Evolutionary conservation across 1,140 invertebrate species (phyloP), one percentile per base, ranked within the genome.

Genomic region (Drosophila hydei): DNA sequence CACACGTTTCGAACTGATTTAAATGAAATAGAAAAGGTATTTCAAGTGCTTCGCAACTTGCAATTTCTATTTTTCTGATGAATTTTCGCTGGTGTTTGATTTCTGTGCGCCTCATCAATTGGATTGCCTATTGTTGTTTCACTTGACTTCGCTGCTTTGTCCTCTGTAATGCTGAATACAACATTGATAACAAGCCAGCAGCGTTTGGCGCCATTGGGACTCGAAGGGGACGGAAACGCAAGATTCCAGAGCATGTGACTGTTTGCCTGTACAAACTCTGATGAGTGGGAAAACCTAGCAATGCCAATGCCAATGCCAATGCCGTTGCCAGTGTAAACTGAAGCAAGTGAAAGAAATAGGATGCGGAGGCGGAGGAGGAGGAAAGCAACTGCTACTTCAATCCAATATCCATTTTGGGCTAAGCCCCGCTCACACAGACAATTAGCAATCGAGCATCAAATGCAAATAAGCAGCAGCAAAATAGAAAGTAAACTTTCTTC

Each of bases 251-350:
- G 19, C 43, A 23, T 43, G 42, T 43, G 42, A 19, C 42, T 16
- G 18, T 19, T n/a, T n/a, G n/a, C n/a, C n/a, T n/a, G n/a, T n/a
- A n/a, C n/a, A n/a, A 12, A n/a, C 43, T 23, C 11, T 23, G 47
- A 30, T 16, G 25, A 18, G 23, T 71, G 54, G 58, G 71, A 75
- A 83, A 75, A 47, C 79, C 48, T 61, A 75, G 71, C 38, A 83
- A 55, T 77, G 75, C 25, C 25, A 27, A 55, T 77, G 75, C n/a
- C 38, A 83, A 55, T 77, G 75, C 25, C 25, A 27, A 55, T 77
- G 75, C n/a, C 56, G 77, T 51, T 70, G 36, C 33, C 18, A 33
- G 14, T 48, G 60, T 58, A 63, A 63, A 63, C 42, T 55, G 9
- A 47, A 30, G 27, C 27, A 9, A 30, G 11, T 30, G 27, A 5